Conservation (phyloP, 2,888 invertebrate species). For the Harpalus rufipes region DNA sequence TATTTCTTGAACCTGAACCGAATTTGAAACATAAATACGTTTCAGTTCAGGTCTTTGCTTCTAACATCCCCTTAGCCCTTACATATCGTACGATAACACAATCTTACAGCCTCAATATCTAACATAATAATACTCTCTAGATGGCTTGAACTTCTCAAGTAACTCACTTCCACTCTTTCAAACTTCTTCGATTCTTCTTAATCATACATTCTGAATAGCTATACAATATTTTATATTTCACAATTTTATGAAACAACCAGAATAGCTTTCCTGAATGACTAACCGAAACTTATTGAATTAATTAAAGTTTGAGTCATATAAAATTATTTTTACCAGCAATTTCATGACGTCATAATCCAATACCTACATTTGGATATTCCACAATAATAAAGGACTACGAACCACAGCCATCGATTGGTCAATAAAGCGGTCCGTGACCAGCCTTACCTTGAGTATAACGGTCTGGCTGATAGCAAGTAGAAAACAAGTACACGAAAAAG, state of each 20-base stretch:
- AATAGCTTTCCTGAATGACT: slow-evolving; percentile 2
- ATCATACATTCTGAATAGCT: too few relatives aligned
- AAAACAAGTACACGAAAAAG: slow-evolving; percentile 33
- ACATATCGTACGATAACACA: too few relatives aligned
- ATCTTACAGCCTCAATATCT: too few relatives aligned
- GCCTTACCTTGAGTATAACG: slow-evolving; percentile 31
- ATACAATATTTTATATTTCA: not conserved
- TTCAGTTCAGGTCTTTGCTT: too few relatives aligned
- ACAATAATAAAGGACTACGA: slow-evolving; percentile 8
- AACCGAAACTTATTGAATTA: not conserved
- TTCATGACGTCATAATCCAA: slow-evolving; percentile 32
- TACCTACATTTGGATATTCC: slow-evolving; percentile 25
- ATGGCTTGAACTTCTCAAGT: too few relatives aligned
- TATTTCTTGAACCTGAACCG: too few relatives aligned
- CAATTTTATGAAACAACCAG: not conserved
- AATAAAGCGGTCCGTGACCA: slow-evolving; percentile 55
- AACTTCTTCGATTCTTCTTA: too few relatives aligned
- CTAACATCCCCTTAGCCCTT: too few relatives aligned
- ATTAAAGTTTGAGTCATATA: slow-evolving; percentile 18
- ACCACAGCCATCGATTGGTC: slow-evolving; percentile 35
- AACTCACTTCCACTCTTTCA: too few relatives aligned
- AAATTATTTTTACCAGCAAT: slow-evolving; percentile 6
- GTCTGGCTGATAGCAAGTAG: not conserved
- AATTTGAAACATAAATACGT: too few relatives aligned
- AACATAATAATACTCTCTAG: too few relatives aligned